These are phyloP conservation scores for Iphiclides podalirius DNA, from an alignment of 2,888 invertebrate genomes.

Conservation along the genomic window DNA sequence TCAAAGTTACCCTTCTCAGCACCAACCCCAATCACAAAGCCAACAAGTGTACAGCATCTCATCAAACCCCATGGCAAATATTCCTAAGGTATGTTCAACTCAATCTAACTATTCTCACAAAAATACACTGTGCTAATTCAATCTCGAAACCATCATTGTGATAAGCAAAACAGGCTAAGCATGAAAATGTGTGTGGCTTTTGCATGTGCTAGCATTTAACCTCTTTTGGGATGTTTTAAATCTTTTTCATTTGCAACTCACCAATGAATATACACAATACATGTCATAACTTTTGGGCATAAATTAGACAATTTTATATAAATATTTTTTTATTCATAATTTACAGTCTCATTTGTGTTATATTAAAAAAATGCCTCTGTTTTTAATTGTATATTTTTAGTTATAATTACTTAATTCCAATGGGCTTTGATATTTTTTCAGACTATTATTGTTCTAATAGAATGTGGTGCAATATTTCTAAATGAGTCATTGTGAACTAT, in stretches of 20 bases:
- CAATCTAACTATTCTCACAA: conserved; percentile 22
- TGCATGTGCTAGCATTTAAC: conserved; percentile 4
- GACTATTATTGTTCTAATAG: no score
- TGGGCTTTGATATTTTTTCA: no score
- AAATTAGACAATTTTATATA: no score
- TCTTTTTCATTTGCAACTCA: no score
- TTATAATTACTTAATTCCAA: no score
- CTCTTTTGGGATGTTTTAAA: no score
- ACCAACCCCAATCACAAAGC: conserved; percentile 42
- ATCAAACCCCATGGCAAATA: conserved; percentile 42
- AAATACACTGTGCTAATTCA: conserved; percentile 28
- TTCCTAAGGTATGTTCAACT: conserved; percentile 55
- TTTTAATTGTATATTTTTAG: no score
- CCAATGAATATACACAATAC: no score
- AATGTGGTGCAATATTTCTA: background rate
- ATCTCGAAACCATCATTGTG: conserved; percentile 40
- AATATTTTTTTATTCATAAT: no score
- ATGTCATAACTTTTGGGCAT: no score
- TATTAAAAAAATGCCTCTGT: no score
- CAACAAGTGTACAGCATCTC: conserved; percentile 49
- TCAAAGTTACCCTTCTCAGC: conserved; percentile 48
- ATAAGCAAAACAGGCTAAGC: conserved; percentile 53
- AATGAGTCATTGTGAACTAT: background rate
- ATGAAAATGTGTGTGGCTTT: conserved; percentile 23
- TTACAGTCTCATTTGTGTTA: no score